A percentile compares a stretch with the other conserved stretches of the same genome.
phyloP scores from a whole-genome alignment of 2,113 vertebrate genomes.

The Callospermophilus lateralis region DNA sequence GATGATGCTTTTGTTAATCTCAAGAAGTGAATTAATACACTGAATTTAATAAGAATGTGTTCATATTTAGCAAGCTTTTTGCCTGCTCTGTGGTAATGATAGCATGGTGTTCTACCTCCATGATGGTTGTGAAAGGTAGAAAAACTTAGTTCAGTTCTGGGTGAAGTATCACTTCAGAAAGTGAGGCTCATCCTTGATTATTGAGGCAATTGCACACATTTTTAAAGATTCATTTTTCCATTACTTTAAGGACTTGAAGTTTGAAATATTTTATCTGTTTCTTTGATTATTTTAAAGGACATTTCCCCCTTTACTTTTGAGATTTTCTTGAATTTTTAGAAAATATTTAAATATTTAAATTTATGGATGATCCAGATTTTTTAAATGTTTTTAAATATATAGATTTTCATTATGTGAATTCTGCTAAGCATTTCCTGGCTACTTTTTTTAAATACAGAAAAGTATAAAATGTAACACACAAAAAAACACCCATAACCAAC shows the following conservation, averaged over 20 bases:
- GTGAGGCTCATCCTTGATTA: background rate
- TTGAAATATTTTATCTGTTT: conserved; percentile 42
- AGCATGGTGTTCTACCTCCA: background rate
- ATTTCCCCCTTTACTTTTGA: background rate
- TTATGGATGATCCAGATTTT: background rate
- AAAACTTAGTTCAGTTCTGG: conserved; percentile 47
- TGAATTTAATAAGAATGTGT: conserved; percentile 29
- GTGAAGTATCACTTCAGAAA: conserved; percentile 62
- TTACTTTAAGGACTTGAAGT: conserved; percentile 20
- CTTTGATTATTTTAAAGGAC: background rate
- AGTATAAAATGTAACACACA: background rate
- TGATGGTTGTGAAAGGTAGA: background rate
- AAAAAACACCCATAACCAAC: too few relatives aligned
- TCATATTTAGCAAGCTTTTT: background rate
- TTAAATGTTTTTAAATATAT: background rate
- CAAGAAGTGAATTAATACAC: conserved; percentile 55
- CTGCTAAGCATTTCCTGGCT: conserved; percentile 46
- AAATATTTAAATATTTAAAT: conserved; percentile 29
- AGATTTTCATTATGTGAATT: conserved; percentile 35
- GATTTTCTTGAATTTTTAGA: conserved; percentile 53
- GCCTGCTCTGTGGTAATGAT: background rate
- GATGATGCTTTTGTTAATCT: background rate
- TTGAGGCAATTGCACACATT: background rate
- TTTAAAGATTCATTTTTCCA: conserved; percentile 7
- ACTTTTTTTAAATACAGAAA: background rate